phyloP scores from a whole-genome alignment of 1,140 invertebrate genomes.

The Halesus radiatus region DNA sequence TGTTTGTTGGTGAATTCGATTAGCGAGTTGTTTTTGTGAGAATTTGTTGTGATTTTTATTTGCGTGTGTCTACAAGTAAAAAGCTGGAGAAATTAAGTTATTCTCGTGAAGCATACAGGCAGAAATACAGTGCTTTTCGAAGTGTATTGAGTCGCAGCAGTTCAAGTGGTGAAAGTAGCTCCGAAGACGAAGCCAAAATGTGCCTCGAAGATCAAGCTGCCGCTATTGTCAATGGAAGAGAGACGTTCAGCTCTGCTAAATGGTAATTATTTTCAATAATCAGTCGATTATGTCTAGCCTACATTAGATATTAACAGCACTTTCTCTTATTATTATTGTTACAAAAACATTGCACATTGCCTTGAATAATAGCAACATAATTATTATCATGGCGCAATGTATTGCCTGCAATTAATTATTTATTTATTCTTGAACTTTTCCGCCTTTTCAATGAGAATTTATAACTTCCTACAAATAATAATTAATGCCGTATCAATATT shows the following conservation, averaged over 20 bases:
- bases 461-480: neutral
- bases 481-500: neutral
- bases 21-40: too few relatives aligned
- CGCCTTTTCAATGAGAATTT: too few relatives aligned
- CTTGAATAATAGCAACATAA: too few relatives aligned
- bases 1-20: neutral
- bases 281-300: too few relatives aligned
- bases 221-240: conserved; percentile 40
- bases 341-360: too few relatives aligned
- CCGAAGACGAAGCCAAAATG: conserved; percentile 53
- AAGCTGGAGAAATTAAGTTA: conserved; percentile 34
- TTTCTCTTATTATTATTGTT: too few relatives aligned
- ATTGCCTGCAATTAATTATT: too few relatives aligned
- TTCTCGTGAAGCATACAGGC: conserved; percentile 14
- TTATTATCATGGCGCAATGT: too few relatives aligned
- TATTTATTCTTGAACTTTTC: too few relatives aligned
- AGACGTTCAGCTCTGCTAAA: conserved; percentile 54
- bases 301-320: too few relatives aligned
- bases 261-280: conserved; percentile 30
- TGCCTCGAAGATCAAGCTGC: conserved; percentile 53
- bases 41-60: neutral
- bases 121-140: conserved; percentile 29
- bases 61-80: neutral
- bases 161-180: conserved; percentile 16
- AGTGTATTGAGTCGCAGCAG: conserved; percentile 35